phyloP scores from a whole-genome alignment of 2,797 vertebrate species.

The Anas acuta region DNA sequence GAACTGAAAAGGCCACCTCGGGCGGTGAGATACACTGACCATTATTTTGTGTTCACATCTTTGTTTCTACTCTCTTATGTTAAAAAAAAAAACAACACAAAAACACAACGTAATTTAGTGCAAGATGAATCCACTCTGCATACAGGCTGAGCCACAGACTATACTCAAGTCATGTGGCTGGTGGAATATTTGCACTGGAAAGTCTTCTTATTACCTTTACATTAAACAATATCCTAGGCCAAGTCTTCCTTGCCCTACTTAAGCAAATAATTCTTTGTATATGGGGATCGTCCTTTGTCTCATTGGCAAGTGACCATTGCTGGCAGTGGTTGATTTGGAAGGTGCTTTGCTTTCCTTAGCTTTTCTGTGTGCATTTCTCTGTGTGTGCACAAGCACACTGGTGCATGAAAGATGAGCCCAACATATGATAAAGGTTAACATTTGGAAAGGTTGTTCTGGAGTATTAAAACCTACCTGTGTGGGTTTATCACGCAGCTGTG shows the following conservation, averaged over 20 bases:
- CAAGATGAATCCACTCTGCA: background rate
- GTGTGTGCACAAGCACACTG: fast-evolving
- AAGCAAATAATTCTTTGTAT: background rate
- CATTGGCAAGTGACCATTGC: background rate
- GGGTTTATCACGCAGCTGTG: background rate
- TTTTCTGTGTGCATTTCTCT: background rate
- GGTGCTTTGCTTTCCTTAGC: background rate
- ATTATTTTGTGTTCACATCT: background rate
- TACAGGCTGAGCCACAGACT: background rate
- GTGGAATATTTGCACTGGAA: background rate
- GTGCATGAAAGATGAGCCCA: background rate
- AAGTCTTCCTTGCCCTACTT: background rate
- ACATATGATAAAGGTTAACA: background rate
- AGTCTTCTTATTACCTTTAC: background rate
- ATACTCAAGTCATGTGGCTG: background rate
- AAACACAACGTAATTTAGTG: background rate
- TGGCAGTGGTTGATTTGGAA: background rate
- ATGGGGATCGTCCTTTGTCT: background rate
- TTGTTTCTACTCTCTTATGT: background rate
- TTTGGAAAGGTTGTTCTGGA: background rate
- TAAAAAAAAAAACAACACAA: background rate
- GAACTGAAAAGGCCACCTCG: background rate
- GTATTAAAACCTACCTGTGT: background rate
- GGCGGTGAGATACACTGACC: background rate
- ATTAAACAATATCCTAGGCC: background rate